Percentiles rank a stretch among this genome's conserved stretches.
These are phyloP conservation scores for Agrotis segetum DNA, from an alignment of 2,888 invertebrate species.

Conservation along the genomic window DNA sequence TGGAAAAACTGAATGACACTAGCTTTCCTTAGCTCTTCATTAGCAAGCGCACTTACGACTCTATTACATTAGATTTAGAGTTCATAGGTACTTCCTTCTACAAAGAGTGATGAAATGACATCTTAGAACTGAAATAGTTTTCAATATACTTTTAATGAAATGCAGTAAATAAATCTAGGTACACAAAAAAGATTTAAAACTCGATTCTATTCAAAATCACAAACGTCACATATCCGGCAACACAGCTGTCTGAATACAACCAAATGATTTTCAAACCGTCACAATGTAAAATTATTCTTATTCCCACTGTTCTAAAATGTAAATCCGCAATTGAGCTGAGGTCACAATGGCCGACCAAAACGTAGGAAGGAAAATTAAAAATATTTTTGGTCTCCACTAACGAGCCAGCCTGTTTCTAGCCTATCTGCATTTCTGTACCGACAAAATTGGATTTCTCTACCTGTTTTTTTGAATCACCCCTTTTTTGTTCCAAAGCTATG, in stretches of 20 bases:
- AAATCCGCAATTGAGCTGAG: conserved; percentile 64
- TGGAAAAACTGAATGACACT: too few relatives aligned
- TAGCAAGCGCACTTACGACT: too few relatives aligned
- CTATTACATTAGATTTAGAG: too few relatives aligned
- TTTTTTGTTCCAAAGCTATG: conserved; percentile 52
- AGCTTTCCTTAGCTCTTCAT: too few relatives aligned
- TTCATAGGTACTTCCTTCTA: too few relatives aligned
- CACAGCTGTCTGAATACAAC: conserved; percentile 18
- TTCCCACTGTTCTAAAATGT: conserved; percentile 60
- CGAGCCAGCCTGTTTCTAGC: conserved; percentile 65
- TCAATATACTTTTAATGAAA: background rate
- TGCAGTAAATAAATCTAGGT: background rate
- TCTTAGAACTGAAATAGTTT: background rate
- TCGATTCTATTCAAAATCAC: conserved; percentile 1
- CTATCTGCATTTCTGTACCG: conserved; percentile 72
- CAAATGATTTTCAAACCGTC: conserved; percentile 39
- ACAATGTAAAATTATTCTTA: conserved; percentile 47
- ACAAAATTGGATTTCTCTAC: conserved; percentile 70
- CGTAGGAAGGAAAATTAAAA: conserved; percentile 85
- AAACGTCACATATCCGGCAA: conserved; percentile 15
- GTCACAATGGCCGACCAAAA: conserved; percentile 76
- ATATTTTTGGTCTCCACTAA: conserved; percentile 70
- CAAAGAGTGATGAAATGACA: background rate
- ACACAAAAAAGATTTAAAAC: background rate
- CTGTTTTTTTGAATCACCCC: conserved; percentile 63